A percentile compares a stretch with the other conserved stretches of the same genome.
These are phyloP conservation scores for Pholis gunnellus DNA, from an alignment of 2,113 vertebrate genomes.

Conservation along the genomic window DNA sequence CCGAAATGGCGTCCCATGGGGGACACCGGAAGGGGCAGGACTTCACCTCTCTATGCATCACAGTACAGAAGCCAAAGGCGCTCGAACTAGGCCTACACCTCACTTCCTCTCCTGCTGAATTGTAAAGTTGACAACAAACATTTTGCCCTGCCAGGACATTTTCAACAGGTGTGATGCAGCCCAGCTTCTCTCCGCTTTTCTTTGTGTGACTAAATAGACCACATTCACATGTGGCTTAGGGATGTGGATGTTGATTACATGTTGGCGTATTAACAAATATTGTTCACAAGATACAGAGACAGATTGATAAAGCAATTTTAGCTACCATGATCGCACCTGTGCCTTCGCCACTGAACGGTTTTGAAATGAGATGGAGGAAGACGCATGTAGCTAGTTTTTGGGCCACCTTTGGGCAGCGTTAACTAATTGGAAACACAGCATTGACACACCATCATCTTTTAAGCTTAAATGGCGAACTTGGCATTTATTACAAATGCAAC, in stretches of 20 bases:
- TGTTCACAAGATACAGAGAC: background rate
- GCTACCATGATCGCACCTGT: background rate
- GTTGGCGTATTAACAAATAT: background rate
- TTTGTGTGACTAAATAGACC: background rate
- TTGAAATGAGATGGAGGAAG: background rate
- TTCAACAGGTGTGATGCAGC: conserved; percentile 10
- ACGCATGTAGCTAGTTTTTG: no score
- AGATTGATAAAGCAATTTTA: background rate
- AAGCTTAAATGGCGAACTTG: background rate
- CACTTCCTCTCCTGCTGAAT: conserved; percentile 5
- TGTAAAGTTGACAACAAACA: background rate
- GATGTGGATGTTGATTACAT: conserved; percentile 8
- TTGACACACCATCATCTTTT: background rate
- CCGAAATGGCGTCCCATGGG: no score
- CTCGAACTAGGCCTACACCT: background rate
- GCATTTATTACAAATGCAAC: background rate
- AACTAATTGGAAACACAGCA: background rate
- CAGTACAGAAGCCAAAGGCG: no score
- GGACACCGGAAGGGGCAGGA: no score
- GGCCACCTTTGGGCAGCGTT: no score
- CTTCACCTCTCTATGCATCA: no score
- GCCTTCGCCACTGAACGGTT: background rate
- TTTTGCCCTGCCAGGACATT: background rate
- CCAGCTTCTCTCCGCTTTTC: background rate
- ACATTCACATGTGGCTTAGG: background rate